These are phyloP conservation scores for Athalia rosae DNA, from an alignment of 2,888 invertebrate genomes.

Conservation along the genomic window DNA sequence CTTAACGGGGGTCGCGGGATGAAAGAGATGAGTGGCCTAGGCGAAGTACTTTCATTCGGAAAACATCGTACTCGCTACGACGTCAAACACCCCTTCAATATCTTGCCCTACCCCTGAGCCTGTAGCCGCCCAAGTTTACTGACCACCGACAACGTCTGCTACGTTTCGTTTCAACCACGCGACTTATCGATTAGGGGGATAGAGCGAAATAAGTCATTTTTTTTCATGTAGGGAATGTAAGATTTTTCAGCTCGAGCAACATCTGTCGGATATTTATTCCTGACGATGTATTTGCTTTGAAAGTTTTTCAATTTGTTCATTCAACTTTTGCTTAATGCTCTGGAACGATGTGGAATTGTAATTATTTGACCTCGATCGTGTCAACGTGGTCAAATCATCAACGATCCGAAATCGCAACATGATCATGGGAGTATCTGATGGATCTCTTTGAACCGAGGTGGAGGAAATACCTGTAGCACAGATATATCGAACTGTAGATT, in stretches of 20 bases:
- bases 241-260: background rate
- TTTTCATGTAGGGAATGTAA: background rate
- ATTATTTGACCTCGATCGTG: too few species aligned
- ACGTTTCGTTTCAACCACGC: conserved; percentile 23
- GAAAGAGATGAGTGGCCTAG: background rate
- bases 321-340: background rate
- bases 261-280: background rate
- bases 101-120: conserved; percentile 19
- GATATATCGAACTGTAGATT: too few species aligned
- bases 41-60: conserved; percentile 33
- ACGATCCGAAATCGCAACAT: too few species aligned
- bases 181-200: conserved; percentile 25
- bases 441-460: too few species aligned
- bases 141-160: conserved; percentile 43
- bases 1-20: too few species aligned
- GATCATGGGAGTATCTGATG: too few species aligned
- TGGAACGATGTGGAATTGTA: background rate
- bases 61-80: conserved; percentile 37
- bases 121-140: conserved; percentile 36
- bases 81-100: conserved; percentile 34
- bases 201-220: background rate
- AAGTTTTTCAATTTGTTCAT: background rate
- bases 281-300: background rate
- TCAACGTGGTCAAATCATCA: too few species aligned
- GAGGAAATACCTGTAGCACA: too few species aligned